Conservation (phyloP, 2,113 vertebrate genomes). For the Cichladusa arquata region DNA sequence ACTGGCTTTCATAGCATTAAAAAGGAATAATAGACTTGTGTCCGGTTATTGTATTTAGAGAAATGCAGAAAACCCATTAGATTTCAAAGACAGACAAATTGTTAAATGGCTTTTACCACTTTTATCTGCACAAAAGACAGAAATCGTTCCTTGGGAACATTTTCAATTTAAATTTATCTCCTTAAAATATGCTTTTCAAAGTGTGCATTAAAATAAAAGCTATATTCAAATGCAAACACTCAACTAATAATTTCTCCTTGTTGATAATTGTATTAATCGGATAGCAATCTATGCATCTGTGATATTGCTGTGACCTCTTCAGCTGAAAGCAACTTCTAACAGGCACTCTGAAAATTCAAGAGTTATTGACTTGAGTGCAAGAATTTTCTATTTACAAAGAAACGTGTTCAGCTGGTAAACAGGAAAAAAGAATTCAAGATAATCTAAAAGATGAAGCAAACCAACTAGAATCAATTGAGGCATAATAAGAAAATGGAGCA, state of each 20-base stretch:
- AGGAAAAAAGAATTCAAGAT: neutral
- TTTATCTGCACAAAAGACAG: conserved; percentile 58
- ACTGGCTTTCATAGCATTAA: conserved; percentile 56
- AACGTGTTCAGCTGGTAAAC: conserved; percentile 17
- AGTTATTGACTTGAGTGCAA: conserved; percentile 28
- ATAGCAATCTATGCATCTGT: conserved; percentile 33
- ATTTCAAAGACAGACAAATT: conserved; percentile 64
- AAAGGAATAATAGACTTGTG: conserved; percentile 65
- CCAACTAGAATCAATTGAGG: neutral
- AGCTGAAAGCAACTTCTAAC: conserved; percentile 45
- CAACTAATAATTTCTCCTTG: conserved; percentile 34
- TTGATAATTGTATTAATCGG: conserved; percentile 64
- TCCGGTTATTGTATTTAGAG: conserved; percentile 56
- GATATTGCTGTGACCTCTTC: conserved; percentile 45
- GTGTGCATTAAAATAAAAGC: conserved; percentile 58
- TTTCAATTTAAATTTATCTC: conserved; percentile 39
- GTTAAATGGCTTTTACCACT: conserved; percentile 56
- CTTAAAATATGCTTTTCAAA: conserved; percentile 64
- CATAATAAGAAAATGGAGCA: conserved; percentile 6
- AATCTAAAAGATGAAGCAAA: neutral
- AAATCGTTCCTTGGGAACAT: conserved; percentile 45
- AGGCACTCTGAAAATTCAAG: conserved; percentile 53
- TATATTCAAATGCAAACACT: conserved; percentile 47
- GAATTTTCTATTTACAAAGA: conserved; percentile 46
- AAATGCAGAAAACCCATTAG: conserved; percentile 60